Percentiles rank a stretch among this genome's conserved stretches.
Conservation (phyloP, 1,140 invertebrate genomes). For the Drosophila nasuta region DNA sequence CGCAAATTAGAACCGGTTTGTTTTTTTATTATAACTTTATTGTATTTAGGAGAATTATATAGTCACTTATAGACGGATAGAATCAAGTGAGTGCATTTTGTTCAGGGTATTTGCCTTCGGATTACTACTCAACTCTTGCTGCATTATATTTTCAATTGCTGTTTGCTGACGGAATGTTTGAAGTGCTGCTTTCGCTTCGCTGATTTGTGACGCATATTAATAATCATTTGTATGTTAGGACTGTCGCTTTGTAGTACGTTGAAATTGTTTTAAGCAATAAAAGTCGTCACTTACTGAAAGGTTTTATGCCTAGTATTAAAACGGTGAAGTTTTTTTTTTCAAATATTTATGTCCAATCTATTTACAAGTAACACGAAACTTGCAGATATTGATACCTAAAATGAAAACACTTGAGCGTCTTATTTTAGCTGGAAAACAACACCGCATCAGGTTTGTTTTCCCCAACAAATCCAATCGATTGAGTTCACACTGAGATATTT, state of each 20-base stretch:
- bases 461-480: not conserved
- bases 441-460: too few species aligned
- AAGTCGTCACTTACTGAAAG: not conserved
- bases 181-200: constrained; percentile 41
- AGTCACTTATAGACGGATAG: too few species aligned
- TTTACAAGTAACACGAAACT: too few species aligned
- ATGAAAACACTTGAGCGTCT: too few species aligned
- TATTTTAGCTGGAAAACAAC: too few species aligned
- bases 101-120: not conserved
- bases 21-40: too few species aligned
- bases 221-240: constrained; percentile 21
- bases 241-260: not conserved
- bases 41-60: too few species aligned
- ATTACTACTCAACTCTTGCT: not conserved
- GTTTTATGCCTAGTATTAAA: constrained; percentile 3
- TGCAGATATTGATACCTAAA: too few species aligned
- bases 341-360: not conserved
- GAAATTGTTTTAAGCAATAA: constrained; percentile 15
- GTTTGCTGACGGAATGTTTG: constrained; percentile 41
- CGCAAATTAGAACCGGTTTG: too few species aligned
- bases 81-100: too few species aligned
- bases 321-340: not conserved
- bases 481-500: not conserved
- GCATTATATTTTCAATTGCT: constrained; percentile 34
- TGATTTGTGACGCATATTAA: constrained; percentile 47